Evolutionary conservation across 2,888 invertebrate species (phyloP), one percentile per base, ranked within the genome.

Genomic region (Pecten maximus): DNA sequence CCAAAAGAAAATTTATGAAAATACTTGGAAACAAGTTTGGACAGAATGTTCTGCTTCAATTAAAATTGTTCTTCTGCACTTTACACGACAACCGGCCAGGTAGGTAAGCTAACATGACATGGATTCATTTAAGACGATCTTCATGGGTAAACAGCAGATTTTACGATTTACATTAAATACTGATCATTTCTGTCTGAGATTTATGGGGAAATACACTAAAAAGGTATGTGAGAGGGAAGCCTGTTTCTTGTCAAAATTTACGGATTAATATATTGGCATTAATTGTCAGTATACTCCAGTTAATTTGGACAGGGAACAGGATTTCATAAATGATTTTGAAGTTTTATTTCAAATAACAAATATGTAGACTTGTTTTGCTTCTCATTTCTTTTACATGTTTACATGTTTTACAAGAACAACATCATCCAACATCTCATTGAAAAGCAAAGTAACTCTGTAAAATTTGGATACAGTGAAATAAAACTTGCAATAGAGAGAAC

Each of bases 351-450:
- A 40, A 48, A 88, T n/a, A 16, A 88, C 44, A 44, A 44, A 88
- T 88, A 44, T 88, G 23, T 40, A 88, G 40, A 88, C 44, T 88
- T 88, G 74, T 74, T 74, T 74, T 74, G 74, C 74, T 74, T 74
- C 74, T 74, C 74, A 74, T 74, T 74, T 28, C 8, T 74, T 16
- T 35, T 35, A 35, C 28, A 35, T 74, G 35, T 35, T n/a, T n/a
- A 74, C 35, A 35, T 35, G 6, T 74, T 74, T 28, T 74, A 74
- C 74, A 74, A 74, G 74, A 74, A 74, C 23, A 54, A 54, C 35
- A 35, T 60, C 60, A 60, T 74, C 74, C 35, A 35, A 28, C 74
- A 74, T 35, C 10, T 74, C 74, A 35, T 74, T 74, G 74, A 74
- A 74, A 74, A 74, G 74, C 74, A 74, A 74, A 74, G 74, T 74